Percentiles rank a stretch among this genome's conserved stretches.
Evolutionary conservation across 2,113 vertebrate genomes (phyloP).

Genomic region (Tauraco erythrolophus): DNA sequence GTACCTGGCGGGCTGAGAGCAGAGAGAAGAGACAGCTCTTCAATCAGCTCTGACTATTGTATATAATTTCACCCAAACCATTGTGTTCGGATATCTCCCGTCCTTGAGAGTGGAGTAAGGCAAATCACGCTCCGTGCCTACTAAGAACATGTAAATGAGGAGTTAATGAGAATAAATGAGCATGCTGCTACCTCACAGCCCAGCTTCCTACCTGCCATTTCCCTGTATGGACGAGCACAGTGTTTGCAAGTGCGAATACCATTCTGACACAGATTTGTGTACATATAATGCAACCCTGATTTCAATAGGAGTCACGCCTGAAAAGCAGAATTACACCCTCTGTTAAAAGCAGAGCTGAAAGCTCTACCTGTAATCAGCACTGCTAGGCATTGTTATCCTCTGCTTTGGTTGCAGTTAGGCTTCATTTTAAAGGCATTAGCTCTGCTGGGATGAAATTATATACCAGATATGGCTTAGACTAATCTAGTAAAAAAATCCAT

Average conservation of each 20-base stretch:
- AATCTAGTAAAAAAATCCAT: background rate
- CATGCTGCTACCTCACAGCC: background rate
- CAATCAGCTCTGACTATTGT: background rate
- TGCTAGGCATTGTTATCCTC: background rate
- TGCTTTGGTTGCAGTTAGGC: background rate
- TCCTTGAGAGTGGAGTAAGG: background rate
- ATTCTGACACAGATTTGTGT: background rate
- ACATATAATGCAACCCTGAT: background rate
- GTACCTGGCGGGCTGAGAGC: background rate
- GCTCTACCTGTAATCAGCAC: background rate
- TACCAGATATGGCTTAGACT: background rate
- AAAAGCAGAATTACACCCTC: background rate
- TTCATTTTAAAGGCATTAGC: background rate
- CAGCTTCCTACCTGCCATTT: background rate
- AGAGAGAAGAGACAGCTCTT: background rate
- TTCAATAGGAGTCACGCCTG: background rate
- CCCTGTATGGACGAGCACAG: background rate
- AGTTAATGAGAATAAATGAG: background rate
- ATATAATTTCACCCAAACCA: background rate
- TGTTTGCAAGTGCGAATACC: background rate
- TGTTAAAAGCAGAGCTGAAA: conserved; percentile 2
- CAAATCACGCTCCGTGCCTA: background rate
- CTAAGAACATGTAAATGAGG: background rate
- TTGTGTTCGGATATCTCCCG: background rate
- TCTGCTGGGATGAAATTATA: background rate